Evolutionary conservation across 2,888 invertebrate genomes (phyloP).

Genomic region (Electrophaes corylata): DNA sequence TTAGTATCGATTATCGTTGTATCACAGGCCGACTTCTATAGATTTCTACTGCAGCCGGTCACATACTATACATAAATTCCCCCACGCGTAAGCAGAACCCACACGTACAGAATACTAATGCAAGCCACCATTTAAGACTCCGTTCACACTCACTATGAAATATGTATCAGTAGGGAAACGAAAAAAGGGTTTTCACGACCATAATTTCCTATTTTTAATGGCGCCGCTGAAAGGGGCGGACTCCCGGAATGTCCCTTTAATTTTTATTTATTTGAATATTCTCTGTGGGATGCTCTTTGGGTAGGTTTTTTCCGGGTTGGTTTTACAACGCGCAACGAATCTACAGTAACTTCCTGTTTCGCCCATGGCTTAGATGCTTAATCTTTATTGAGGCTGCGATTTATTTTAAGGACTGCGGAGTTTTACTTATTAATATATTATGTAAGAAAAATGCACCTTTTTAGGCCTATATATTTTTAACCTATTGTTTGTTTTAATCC

Average conservation of each 20-base stretch:
- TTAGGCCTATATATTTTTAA: too few species aligned
- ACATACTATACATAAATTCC: conserved; percentile 28
- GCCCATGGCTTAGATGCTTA: conserved; percentile 7
- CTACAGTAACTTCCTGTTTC: conserved; percentile 7
- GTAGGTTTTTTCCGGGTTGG: conserved; percentile 20
- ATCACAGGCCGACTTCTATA: neutral
- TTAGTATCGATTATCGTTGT: too few species aligned
- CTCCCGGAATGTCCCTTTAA: conserved; percentile 36
- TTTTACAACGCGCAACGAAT: conserved; percentile 3
- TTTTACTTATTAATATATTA: too few species aligned
- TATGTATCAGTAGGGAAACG: conserved; percentile 32
- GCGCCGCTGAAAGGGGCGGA: conserved; percentile 37
- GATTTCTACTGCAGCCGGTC: conserved; percentile 16
- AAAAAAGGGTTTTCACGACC: conserved; percentile 38
- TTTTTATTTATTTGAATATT: conserved; percentile 36
- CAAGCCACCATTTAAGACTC: conserved; percentile 28
- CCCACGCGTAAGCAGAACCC: conserved; percentile 16
- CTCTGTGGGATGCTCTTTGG: conserved; percentile 17
- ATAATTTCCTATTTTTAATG: conserved; percentile 41
- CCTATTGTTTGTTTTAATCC: too few species aligned
- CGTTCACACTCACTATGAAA: conserved; percentile 40
- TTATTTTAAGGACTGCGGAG: neutral
- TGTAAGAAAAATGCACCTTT: too few species aligned
- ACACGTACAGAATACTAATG: conserved; percentile 33
- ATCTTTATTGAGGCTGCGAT: conserved; percentile 7